Conservation (phyloP, 2,113 vertebrate species). For the Acrocephalus kingi region DNA sequence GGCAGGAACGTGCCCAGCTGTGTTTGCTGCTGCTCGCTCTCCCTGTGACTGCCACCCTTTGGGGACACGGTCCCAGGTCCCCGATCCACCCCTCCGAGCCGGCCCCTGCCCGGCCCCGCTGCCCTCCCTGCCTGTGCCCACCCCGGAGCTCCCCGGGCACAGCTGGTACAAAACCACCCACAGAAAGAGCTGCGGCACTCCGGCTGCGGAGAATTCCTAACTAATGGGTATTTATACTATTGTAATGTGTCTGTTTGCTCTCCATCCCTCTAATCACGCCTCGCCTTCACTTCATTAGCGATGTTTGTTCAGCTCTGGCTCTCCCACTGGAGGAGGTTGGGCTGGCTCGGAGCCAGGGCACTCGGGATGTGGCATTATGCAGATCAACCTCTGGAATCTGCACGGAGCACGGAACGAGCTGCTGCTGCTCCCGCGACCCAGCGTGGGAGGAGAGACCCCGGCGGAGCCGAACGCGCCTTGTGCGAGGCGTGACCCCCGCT, state of each 20-base stretch:
- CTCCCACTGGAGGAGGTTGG: slow-evolving; percentile 48
- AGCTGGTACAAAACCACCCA: background rate
- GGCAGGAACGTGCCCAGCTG: background rate
- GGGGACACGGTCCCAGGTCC: background rate
- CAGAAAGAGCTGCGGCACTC: background rate
- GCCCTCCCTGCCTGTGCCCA: background rate
- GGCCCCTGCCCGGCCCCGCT: background rate
- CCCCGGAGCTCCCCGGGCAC: background rate
- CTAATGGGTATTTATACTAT: slow-evolving; percentile 56
- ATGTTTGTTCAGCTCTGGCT: slow-evolving; percentile 65
- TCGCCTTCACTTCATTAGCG: slow-evolving; percentile 52
- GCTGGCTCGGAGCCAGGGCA: slow-evolving; percentile 59
- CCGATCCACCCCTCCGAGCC: background rate
- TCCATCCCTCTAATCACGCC: slow-evolving; percentile 57
- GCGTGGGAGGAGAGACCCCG: background rate
- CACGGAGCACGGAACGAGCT: background rate
- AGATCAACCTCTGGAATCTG: slow-evolving; percentile 52
- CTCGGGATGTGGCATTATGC: slow-evolving; percentile 81
- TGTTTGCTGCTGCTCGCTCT: background rate
- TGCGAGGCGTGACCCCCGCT: fast-evolving
- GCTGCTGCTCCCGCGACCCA: background rate
- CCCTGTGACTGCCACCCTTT: background rate
- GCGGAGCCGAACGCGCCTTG: background rate
- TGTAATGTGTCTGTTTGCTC: slow-evolving; percentile 56
- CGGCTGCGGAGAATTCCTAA: background rate